Percentiles rank a stretch among this genome's conserved stretches.
Conservation (phyloP, 2,888 invertebrate species). For the Agrotis exclamationis region DNA sequence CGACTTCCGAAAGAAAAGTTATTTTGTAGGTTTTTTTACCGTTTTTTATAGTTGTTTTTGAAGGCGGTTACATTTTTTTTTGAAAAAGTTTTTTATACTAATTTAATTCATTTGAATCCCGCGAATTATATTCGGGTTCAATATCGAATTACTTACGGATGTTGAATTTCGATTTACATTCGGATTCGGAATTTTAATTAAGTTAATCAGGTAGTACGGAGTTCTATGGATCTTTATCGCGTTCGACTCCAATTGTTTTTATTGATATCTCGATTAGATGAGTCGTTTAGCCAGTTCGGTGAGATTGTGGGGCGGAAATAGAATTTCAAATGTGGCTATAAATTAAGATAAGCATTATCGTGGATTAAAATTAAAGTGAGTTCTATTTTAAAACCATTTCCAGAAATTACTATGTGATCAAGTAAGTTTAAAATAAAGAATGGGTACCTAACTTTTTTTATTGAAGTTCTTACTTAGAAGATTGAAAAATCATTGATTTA, state of each 20-base stretch:
- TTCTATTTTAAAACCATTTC: background rate
- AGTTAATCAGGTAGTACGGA: conserved; percentile 49
- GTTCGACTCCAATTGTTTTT: conserved; percentile 50
- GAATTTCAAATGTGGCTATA: background rate
- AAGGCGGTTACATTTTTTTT: too few relatives aligned
- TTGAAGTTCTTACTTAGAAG: background rate
- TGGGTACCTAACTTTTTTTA: background rate
- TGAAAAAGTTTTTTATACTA: too few relatives aligned
- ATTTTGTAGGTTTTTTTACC: too few relatives aligned
- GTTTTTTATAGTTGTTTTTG: too few relatives aligned
- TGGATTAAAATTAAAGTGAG: background rate
- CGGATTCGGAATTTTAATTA: conserved; percentile 53
- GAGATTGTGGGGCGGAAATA: conserved; percentile 12
- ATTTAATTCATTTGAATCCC: conserved; percentile 47
- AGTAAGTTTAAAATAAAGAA: background rate
- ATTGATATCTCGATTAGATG: conserved; percentile 32
- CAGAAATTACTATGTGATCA: background rate
- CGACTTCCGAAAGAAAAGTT: too few relatives aligned
- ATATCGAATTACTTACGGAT: conserved; percentile 57
- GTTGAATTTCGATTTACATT: conserved; percentile 51
- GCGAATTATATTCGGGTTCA: conserved; percentile 47
- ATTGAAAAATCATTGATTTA: background rate
- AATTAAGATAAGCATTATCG: background rate
- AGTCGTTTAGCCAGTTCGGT: conserved; percentile 6
- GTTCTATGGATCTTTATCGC: conserved; percentile 35